A percentile compares a stretch with the other conserved stretches of the same genome.
Conservation (phyloP, 2,888 invertebrate species). For the Chymomyza fuscimana region DNA sequence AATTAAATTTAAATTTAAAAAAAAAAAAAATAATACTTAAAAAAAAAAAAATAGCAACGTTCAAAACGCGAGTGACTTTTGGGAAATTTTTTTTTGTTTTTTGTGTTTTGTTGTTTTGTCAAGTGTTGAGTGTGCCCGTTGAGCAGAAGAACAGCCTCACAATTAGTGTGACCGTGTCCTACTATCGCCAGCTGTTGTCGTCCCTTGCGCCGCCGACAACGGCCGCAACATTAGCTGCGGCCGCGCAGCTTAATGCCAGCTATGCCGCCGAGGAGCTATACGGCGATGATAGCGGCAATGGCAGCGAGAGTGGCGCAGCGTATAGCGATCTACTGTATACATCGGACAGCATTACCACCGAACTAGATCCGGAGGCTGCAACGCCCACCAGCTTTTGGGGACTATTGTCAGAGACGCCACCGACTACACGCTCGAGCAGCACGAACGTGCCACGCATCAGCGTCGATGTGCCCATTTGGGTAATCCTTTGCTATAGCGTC, state of each 20-base stretch:
- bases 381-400: background rate
- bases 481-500: conserved; percentile 84
- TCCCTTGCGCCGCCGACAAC: conserved; percentile 50
- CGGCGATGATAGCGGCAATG: conserved; percentile 9
- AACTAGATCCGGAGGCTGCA: background rate
- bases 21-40: background rate
- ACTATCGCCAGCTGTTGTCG: conserved; percentile 49
- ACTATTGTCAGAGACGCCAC: background rate
- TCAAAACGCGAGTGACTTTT: background rate
- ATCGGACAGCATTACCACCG: background rate
- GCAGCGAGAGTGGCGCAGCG: background rate
- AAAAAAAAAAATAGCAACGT: background rate
- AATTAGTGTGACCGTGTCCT: conserved; percentile 39
- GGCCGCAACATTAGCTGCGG: conserved; percentile 35
- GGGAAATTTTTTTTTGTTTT: conserved; percentile 1
- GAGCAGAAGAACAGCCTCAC: conserved; percentile 55
- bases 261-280: conserved; percentile 33
- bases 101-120: conserved; percentile 24
- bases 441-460: conserved; percentile 38
- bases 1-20: background rate
- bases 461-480: conserved; percentile 69
- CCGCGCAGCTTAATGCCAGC: conserved; percentile 51
- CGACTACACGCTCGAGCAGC: background rate
- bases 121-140: conserved; percentile 34
- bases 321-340: background rate